phyloP scores from a whole-genome alignment of 2,888 invertebrate species.

The Pomacea canaliculata region DNA sequence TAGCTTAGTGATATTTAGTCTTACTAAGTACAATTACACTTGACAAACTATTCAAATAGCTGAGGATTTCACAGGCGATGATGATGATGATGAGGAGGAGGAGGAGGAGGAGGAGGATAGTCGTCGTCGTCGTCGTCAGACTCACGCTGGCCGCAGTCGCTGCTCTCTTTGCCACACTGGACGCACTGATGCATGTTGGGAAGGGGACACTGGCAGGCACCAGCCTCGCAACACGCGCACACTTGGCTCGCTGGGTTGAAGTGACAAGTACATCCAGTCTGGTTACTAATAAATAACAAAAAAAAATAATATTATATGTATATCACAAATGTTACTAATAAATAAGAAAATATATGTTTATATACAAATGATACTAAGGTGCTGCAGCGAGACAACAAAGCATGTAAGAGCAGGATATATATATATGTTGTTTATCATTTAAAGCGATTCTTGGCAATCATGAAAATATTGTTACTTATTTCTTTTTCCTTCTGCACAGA shows the following conservation, averaged over 20 bases:
- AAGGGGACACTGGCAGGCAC: conserved; percentile 39
- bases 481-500: no score
- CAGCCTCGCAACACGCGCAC: conserved; percentile 43
- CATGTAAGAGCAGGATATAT: no score
- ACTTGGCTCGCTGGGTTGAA: conserved; percentile 27
- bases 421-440: no score
- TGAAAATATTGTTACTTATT: no score
- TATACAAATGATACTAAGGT: not conserved
- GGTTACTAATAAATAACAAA: conserved; percentile 4
- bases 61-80: no score
- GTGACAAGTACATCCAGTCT: conserved; percentile 36
- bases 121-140: not conserved
- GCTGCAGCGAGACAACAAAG: no score
- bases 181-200: conserved; percentile 35
- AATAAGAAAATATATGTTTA: not conserved
- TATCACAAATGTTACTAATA: not conserved
- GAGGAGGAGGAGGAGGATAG: no score
- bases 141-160: conserved; percentile 25
- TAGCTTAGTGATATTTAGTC: no score
- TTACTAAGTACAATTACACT: no score
- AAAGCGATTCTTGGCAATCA: no score
- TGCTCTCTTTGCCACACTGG: conserved; percentile 27
- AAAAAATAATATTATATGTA: not conserved
- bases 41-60: no score
- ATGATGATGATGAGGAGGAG: no score